Evolutionary conservation across 2,797 vertebrate genomes (phyloP).

Genomic region (Schizothorax lantsangensis): DNA sequence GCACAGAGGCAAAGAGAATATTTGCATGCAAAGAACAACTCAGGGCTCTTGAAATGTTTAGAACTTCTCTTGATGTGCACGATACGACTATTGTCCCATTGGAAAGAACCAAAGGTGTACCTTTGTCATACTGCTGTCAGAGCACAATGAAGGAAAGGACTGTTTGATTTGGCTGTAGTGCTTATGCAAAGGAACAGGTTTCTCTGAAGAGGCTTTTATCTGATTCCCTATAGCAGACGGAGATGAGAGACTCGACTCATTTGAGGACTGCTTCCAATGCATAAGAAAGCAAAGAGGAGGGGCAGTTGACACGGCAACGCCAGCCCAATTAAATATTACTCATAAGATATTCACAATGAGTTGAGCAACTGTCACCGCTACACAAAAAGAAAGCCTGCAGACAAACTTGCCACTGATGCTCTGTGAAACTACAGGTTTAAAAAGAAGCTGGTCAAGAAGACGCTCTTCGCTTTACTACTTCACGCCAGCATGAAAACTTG

Average conservation of each 20-base stretch:
- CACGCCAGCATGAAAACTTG: neutral
- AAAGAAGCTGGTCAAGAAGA: conserved; percentile 1
- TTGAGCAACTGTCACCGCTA: conserved; percentile 35
- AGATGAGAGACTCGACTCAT: conserved; percentile 57
- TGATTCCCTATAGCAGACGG: conserved; percentile 63
- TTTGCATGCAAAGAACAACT: conserved; percentile 48
- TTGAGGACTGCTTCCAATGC: conserved; percentile 56
- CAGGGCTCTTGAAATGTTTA: conserved; percentile 50
- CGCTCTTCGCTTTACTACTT: neutral
- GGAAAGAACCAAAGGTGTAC: conserved; percentile 54
- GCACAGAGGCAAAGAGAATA: conserved; percentile 17
- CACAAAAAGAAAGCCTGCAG: conserved; percentile 27
- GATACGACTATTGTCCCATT: conserved; percentile 45
- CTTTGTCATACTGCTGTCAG: conserved; percentile 53
- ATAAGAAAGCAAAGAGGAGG: conserved; percentile 57
- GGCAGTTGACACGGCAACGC: conserved; percentile 54
- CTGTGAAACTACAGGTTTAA: neutral
- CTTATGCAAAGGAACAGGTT: conserved; percentile 61
- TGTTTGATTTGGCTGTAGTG: conserved; percentile 58
- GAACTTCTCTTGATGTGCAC: conserved; percentile 53
- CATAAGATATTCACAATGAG: conserved; percentile 50
- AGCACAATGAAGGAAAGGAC: conserved; percentile 39
- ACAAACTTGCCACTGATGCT: neutral
- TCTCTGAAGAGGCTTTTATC: conserved; percentile 62
- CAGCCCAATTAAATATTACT: conserved; percentile 60